phyloP scores from a whole-genome alignment of 2,888 invertebrate species.

The Eupithecia inturbata region DNA sequence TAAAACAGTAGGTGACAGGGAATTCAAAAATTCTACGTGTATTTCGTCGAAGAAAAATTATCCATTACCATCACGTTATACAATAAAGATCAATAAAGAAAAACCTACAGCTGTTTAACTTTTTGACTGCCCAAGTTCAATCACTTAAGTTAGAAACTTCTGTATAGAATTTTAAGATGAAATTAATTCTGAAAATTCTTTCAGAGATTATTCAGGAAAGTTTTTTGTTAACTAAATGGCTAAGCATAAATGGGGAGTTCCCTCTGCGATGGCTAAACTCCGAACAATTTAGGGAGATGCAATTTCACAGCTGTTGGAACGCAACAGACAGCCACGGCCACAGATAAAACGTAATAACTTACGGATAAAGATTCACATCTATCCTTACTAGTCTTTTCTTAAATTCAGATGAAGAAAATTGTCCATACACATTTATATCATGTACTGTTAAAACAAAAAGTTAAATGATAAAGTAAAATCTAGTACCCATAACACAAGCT shows the following conservation, averaged over 20 bases:
- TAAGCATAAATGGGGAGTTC: conserved; percentile 35
- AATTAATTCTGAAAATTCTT: conserved; percentile 10
- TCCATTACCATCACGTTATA: background rate
- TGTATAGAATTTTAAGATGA: background rate
- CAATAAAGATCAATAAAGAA: conserved; percentile 3
- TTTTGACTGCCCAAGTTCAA: conserved; percentile 8
- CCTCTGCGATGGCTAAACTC: conserved; percentile 50
- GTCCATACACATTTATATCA: background rate
- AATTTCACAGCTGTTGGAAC: conserved; percentile 73
- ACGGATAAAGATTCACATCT: conserved; percentile 1
- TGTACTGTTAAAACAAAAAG: background rate
- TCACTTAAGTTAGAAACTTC: conserved; percentile 5
- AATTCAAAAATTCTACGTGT: background rate
- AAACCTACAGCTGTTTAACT: conserved; percentile 6
- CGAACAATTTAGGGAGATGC: conserved; percentile 62
- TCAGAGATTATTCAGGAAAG: conserved; percentile 13
- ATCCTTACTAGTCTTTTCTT: background rate
- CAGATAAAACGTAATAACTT: conserved; percentile 16
- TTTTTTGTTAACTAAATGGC: conserved; percentile 17
- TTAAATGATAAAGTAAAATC: background rate
- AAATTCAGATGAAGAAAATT: background rate
- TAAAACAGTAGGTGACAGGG: too few relatives aligned
- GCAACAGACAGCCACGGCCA: conserved; percentile 55
- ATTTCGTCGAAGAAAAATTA: background rate
- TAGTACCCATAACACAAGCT: too few relatives aligned